phyloP scores from a whole-genome alignment of 2,113 vertebrate species.

The Callopanchax toddi region DNA sequence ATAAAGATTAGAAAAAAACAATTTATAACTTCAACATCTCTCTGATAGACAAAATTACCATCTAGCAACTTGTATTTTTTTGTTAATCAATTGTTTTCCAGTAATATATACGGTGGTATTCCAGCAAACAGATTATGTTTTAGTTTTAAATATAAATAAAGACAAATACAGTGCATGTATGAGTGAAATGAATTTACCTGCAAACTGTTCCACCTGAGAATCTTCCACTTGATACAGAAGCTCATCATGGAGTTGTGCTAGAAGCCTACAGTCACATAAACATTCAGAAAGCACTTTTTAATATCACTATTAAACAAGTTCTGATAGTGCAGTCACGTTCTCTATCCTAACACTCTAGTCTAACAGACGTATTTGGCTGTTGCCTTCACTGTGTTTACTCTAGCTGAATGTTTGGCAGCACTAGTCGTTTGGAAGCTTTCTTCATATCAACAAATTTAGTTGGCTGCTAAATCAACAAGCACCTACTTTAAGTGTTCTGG shows the following conservation, averaged over 20 bases:
- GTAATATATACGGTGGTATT: too few species aligned
- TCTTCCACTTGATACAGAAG: slow-evolving; percentile 92
- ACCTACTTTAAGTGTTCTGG: slow-evolving; percentile 16
- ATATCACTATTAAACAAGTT: background rate
- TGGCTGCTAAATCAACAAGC: slow-evolving; percentile 15
- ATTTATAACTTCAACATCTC: too few species aligned
- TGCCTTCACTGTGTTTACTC: slow-evolving; percentile 37
- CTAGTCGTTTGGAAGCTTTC: slow-evolving; percentile 5
- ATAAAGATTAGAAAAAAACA: too few species aligned
- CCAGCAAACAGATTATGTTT: too few species aligned
- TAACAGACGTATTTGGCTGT: slow-evolving; percentile 11
- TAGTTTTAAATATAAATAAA: too few species aligned
- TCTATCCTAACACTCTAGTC: background rate
- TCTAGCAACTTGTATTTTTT: too few species aligned
- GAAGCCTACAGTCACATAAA: slow-evolving; percentile 78
- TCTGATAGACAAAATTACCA: too few species aligned
- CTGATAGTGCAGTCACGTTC: background rate
- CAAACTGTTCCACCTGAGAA: slow-evolving; percentile 83
- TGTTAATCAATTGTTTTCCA: too few species aligned
- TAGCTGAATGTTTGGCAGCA: slow-evolving; percentile 22
- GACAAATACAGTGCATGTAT: background rate
- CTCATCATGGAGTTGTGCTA: slow-evolving; percentile 94
- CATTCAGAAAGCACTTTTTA: background rate
- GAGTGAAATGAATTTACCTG: slow-evolving; percentile 75
- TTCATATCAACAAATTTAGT: slow-evolving; percentile 12